Evolutionary conservation across 2,113 vertebrate genomes (phyloP).

Genomic region (Megaleporinus macrocephalus): DNA sequence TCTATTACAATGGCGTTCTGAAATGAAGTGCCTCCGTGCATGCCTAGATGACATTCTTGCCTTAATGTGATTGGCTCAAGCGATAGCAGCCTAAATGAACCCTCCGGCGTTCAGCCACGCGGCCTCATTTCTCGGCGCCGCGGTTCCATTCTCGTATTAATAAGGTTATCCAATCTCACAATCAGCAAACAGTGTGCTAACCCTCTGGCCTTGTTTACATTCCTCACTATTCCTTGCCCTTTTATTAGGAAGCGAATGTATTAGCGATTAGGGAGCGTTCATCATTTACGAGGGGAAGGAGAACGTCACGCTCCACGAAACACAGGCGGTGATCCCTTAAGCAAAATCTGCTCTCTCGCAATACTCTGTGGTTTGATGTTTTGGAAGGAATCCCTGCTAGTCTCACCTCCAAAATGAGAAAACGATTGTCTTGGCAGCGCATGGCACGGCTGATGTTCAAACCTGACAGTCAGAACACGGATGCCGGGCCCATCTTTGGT

Average conservation of each 20-base stretch:
- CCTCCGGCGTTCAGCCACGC: neutral
- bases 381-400: neutral
- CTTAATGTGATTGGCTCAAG: constrained; percentile 2
- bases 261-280: constrained; percentile 15
- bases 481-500: no score
- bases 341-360: neutral
- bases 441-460: neutral
- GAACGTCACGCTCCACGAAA: neutral
- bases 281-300: neutral
- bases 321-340: neutral
- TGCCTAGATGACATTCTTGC: neutral
- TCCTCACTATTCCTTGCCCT: neutral
- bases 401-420: neutral
- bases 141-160: constrained; percentile 27
- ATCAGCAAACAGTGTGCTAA: neutral
- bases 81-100: constrained; percentile 20
- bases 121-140: neutral
- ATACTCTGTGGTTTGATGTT: neutral
- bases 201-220: neutral
- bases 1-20: neutral
- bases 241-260: constrained; percentile 30
- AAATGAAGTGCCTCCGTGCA: neutral
- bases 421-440: neutral
- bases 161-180: constrained; percentile 23
- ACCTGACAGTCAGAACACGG: neutral